Conservation (phyloP, 2,113 vertebrate species). For the Calidris pygmaea region DNA sequence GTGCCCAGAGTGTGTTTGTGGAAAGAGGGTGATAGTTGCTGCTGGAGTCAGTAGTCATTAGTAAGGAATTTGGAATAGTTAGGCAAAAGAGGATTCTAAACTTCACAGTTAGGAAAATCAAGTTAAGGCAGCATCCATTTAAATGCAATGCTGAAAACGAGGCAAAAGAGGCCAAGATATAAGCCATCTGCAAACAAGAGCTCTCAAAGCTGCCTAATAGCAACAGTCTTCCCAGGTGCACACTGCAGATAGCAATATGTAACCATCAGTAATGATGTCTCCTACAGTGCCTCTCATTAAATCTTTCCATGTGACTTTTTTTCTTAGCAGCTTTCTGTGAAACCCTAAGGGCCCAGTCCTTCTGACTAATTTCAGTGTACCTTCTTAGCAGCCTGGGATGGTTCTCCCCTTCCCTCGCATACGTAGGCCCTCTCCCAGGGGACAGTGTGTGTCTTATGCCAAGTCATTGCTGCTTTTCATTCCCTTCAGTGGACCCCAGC, state of each 20-base stretch:
- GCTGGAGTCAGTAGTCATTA: not conserved
- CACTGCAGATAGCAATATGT: not conserved
- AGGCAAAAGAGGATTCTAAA: not conserved
- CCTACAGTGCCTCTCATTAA: not conserved
- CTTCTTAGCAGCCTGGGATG: not conserved
- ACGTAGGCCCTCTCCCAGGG: rapidly evolving
- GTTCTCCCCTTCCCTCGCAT: not conserved
- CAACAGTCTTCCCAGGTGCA: not conserved
- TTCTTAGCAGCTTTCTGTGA: not conserved
- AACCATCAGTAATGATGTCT: not conserved
- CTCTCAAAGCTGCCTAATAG: not conserved
- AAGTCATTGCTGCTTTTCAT: not conserved
- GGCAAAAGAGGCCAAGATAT: not conserved
- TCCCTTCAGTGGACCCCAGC: not conserved
- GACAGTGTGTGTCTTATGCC: not conserved
- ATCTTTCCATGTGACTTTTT: not conserved
- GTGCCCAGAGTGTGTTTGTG: not conserved
- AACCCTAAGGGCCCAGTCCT: not conserved
- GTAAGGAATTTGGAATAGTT: not conserved
- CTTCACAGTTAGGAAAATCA: not conserved
- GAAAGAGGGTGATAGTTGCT: not conserved
- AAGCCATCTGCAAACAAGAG: not conserved
- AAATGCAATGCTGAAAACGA: not conserved
- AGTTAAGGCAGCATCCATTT: not conserved
- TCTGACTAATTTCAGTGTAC: not conserved